A percentile compares a stretch with the other conserved stretches of the same genome.
Evolutionary conservation across 2,888 invertebrate genomes (phyloP).

Genomic region (Drosophila mimica): DNA sequence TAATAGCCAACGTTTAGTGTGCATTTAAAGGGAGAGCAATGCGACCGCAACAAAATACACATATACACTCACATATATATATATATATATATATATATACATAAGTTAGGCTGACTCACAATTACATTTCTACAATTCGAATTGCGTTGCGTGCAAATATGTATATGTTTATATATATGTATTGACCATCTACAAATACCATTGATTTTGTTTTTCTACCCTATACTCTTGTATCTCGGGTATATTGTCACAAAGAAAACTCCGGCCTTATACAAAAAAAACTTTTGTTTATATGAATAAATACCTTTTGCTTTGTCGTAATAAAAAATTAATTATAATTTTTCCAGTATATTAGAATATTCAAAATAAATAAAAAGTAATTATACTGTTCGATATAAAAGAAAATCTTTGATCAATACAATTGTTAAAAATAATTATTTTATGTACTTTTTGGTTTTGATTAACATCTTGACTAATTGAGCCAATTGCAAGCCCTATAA

Average conservation of each 20-base stretch:
- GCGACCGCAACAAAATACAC: not conserved
- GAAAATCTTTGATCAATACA: not conserved
- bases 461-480: not conserved
- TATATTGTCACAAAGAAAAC: not conserved
- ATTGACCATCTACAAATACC: slow-evolving; percentile 16
- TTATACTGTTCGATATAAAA: not conserved
- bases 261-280: not conserved
- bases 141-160: slow-evolving; percentile 16
- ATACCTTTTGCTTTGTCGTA: not conserved
- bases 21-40: slow-evolving; percentile 12
- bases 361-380: not conserved
- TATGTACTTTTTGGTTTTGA: not conserved
- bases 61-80: not conserved
- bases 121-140: slow-evolving; percentile 14
- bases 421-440: not conserved
- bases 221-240: not conserved
- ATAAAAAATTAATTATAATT: not conserved
- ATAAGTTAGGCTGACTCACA: slow-evolving; percentile 18
- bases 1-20: slow-evolving; percentile 11
- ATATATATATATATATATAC: not conserved
- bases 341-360: not conserved
- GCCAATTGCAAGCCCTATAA: not conserved
- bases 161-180: not conserved
- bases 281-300: not conserved
- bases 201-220: slow-evolving; percentile 18